A percentile compares a stretch with the other conserved stretches of the same genome.
phyloP scores from a whole-genome alignment of 2,888 invertebrate genomes.

The Drosophila mayaguana region DNA sequence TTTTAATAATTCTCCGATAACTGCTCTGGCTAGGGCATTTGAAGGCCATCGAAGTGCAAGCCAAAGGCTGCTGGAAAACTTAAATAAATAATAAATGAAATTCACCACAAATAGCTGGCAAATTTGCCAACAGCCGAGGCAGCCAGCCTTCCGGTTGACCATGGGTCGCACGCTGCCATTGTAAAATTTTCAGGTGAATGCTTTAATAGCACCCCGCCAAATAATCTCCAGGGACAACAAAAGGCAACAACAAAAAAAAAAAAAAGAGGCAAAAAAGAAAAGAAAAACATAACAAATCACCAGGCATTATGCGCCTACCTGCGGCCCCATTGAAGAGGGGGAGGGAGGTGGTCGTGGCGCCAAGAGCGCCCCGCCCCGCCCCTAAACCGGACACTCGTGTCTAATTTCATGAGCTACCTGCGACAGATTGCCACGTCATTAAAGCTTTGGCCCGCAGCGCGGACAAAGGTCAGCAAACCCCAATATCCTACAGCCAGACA shows the following conservation, averaged over 20 bases:
- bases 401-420: conserved; percentile 75
- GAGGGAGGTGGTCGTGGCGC: conserved; percentile 12
- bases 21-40: not conserved
- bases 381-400: conserved; percentile 63
- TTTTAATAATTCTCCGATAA: not conserved
- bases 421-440: conserved; percentile 75
- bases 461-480: conserved; percentile 34
- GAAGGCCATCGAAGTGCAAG: not conserved
- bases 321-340: not conserved
- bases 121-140: conserved; percentile 56
- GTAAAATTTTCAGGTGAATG: conserved; percentile 72
- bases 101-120: conserved; percentile 73
- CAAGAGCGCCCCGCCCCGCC: not conserved
- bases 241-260: conserved; percentile 4
- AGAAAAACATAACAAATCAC: conserved; percentile 72
- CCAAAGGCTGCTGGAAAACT: conserved; percentile 46
- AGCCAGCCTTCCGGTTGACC: conserved; percentile 41
- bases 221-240: conserved; percentile 27
- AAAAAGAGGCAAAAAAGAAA: not conserved
- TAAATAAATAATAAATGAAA: conserved; percentile 76
- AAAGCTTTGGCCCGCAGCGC: conserved; percentile 31
- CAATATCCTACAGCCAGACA: conserved; percentile 14
- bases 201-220: conserved; percentile 53
- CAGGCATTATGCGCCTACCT: conserved; percentile 62
- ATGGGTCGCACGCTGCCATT: conserved; percentile 57